Evolutionary conservation across 2,888 invertebrate species (phyloP).

Genomic region (Scaptomyza polygonia): DNA sequence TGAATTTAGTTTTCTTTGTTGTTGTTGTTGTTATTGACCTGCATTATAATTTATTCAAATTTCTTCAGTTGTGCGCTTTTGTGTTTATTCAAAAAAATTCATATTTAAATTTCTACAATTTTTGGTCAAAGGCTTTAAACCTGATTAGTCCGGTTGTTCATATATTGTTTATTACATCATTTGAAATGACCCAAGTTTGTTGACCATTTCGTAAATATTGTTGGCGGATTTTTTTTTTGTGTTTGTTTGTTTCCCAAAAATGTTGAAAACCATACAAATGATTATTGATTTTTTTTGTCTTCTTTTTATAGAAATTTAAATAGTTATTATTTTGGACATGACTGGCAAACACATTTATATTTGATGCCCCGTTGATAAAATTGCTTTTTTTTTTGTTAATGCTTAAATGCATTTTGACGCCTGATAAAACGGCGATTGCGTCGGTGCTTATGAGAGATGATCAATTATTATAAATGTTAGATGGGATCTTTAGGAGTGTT

Average conservation of each 20-base stretch:
- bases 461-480: constrained; percentile 36
- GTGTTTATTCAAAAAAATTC: constrained; percentile 47
- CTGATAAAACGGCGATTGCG: constrained; percentile 48
- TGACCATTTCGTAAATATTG: constrained; percentile 75
- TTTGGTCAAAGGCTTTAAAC: constrained; percentile 42
- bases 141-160: constrained; percentile 55
- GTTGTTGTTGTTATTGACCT: constrained; percentile 9
- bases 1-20: constrained; percentile 4
- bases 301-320: constrained; percentile 44
- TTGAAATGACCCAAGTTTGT: constrained; percentile 56
- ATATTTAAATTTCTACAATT: constrained; percentile 46
- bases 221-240: constrained; percentile 62
- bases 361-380: constrained; percentile 7
- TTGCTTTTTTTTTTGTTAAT: constrained; percentile 31
- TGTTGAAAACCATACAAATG: constrained; percentile 72
- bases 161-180: constrained; percentile 59
- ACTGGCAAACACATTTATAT: not conserved
- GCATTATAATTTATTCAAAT: constrained; percentile 59
- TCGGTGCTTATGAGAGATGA: constrained; percentile 22
- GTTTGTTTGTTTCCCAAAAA: constrained; percentile 43
- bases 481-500: not conserved
- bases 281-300: constrained; percentile 66
- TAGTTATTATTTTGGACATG: constrained; percentile 31
- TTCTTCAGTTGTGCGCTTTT: constrained; percentile 53
- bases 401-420: constrained; percentile 57